Evolutionary conservation across 2,888 invertebrate genomes (phyloP), one percentile per base, ranked within the genome.

Genomic region (Acronicta aceris): DNA sequence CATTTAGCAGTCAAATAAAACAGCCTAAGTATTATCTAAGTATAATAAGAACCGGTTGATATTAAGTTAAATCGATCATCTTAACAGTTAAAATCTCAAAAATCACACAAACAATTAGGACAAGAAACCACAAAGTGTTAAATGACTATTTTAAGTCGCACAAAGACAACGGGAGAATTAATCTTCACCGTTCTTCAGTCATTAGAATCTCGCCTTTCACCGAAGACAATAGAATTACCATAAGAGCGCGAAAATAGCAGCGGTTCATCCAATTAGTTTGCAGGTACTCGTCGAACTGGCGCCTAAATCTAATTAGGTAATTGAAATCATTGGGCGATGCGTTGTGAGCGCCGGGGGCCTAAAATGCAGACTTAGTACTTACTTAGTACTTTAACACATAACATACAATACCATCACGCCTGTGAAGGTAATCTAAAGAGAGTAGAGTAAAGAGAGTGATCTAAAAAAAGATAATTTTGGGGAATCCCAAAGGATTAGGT

Each of bases 281-380:
- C 71, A 75, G 74, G 72, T 72, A 65, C 53, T 59, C 52, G 73
- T 51, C 63, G 69, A 73, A 58, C 69, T 66, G 66, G 59, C 65
- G 68, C 77, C 82, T 84, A 83, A 85, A 87, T 88, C 82, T 88
- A 89, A 90, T 89, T 87, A 88, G 78, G 86, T 87, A 88, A 90
- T 89, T 91, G 89, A 87, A 90, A 89, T 89, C 85, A 87, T 85
- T 83, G 82, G 77, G 56, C 71, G 61, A 55, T 70, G 77, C 66
- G 71, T 65, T 60, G 58, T 40, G 67, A 69, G 62, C 55, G 61
- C 66, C 33, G 49, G 21, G 2, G 21, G 21, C 21, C 21, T 21
- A 21, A 21, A 21, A 21, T 21, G 21, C 21, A 2, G 4, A 21
- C 21, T 21, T 21, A 21, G 2, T 21, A 21, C 21, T 21, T 21